Percentiles rank a stretch among this genome's conserved stretches.
phyloP scores from a whole-genome alignment of 2,888 invertebrate genomes.

The Sphaerophoria taeniata region DNA sequence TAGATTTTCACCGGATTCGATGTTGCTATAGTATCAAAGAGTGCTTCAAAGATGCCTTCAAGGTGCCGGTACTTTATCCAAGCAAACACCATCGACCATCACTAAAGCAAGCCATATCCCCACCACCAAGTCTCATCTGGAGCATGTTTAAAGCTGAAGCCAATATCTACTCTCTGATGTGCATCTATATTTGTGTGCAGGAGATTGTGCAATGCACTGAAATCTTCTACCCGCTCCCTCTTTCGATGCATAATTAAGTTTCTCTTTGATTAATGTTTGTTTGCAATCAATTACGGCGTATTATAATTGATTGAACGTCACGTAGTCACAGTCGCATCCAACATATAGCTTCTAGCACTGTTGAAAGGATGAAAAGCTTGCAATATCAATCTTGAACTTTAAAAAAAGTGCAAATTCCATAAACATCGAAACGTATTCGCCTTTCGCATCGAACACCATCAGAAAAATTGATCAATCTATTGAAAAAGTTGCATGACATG shows the following conservation, averaged over 20 bases:
- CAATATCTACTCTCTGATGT: background rate
- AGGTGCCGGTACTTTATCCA: constrained; percentile 57
- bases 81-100: constrained; percentile 50
- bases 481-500: constrained; percentile 29
- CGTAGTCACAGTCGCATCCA: background rate
- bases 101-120: constrained; percentile 1
- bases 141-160: constrained; percentile 22
- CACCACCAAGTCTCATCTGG: constrained; percentile 39
- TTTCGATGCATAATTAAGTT: constrained; percentile 69
- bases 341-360: too few relatives aligned
- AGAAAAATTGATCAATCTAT: constrained; percentile 48
- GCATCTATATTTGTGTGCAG: background rate
- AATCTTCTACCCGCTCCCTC: constrained; percentile 1
- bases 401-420: constrained; percentile 44
- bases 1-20: constrained; percentile 63
- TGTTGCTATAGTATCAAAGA: constrained; percentile 26
- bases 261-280: constrained; percentile 73
- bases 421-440: constrained; percentile 21
- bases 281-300: constrained; percentile 71
- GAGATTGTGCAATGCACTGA: constrained; percentile 22
- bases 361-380: constrained; percentile 41
- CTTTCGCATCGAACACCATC: too few relatives aligned
- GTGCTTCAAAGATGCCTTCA: constrained; percentile 66
- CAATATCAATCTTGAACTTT: constrained; percentile 27
- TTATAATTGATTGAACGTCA: constrained; percentile 68